Evolutionary conservation across 2,797 vertebrate genomes (phyloP).

Genomic region (Hapalemur alaotrensis): DNA sequence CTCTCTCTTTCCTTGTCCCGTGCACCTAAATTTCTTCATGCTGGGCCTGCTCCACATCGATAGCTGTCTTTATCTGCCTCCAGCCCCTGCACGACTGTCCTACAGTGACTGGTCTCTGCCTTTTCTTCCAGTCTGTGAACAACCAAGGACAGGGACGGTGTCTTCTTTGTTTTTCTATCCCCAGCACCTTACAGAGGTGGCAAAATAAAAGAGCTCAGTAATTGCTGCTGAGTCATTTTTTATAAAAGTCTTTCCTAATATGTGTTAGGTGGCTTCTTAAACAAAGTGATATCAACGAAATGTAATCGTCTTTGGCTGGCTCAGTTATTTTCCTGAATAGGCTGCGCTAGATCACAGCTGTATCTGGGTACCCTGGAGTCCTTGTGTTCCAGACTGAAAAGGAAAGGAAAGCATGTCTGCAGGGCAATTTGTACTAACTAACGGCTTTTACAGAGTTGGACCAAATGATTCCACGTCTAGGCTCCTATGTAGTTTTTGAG

Average conservation of each 20-base stretch:
- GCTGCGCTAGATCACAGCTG: not conserved
- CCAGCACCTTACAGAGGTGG: not conserved
- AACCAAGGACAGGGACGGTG: not conserved
- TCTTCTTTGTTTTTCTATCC: not conserved
- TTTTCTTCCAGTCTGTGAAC: not conserved
- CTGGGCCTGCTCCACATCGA: not conserved
- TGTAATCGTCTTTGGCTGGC: not conserved
- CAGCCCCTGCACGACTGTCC: fast-evolving
- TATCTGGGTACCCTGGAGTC: fast-evolving
- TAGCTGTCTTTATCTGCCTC: not conserved
- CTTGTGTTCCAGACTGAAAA: not conserved
- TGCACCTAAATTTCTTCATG: not conserved
- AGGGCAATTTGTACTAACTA: not conserved
- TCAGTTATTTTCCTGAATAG: not conserved
- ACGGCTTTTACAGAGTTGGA: not conserved
- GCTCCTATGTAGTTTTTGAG: not conserved
- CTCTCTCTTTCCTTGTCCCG: not conserved
- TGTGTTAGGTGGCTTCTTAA: not conserved
- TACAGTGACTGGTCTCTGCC: not conserved
- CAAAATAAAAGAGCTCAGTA: not conserved
- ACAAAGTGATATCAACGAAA: not conserved
- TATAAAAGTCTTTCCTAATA: not conserved
- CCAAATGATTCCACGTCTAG: not conserved
- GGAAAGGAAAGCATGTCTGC: not conserved
- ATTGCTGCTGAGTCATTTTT: not conserved